A percentile compares a stretch with the other conserved stretches of the same genome.
These are phyloP conservation scores for Cebus imitator DNA, from an alignment of 2,113 vertebrate genomes.

Conservation along the genomic window DNA sequence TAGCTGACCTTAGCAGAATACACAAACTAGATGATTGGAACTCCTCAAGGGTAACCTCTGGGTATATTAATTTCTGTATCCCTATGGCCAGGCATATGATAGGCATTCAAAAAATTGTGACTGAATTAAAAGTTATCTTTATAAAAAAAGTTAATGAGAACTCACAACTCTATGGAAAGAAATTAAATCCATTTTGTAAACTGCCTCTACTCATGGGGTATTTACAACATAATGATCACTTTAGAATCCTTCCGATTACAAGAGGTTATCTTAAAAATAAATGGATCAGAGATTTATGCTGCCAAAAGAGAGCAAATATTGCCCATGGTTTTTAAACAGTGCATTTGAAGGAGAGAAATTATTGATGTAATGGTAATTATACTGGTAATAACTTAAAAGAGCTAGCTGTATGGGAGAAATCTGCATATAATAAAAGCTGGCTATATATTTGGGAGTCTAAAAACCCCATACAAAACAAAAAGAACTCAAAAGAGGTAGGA, in stretches of 20 bases:
- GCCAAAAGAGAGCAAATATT: neutral
- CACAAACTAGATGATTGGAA: neutral
- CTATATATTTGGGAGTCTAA: neutral
- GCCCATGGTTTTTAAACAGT: neutral
- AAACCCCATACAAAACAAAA: neutral
- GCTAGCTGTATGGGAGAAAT: neutral
- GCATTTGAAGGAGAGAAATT: neutral
- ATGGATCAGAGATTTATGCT: neutral
- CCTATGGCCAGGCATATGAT: neutral
- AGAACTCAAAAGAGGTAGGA: neutral
- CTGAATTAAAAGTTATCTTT: slow-evolving; percentile 10
- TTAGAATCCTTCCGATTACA: neutral
- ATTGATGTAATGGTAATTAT: neutral
- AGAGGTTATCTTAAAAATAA: slow-evolving; percentile 41
- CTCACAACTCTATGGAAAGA: neutral
- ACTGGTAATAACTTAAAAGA: neutral
- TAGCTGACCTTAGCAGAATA: neutral
- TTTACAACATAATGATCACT: slow-evolving; percentile 29
- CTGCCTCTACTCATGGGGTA: neutral
- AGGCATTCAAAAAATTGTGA: neutral
- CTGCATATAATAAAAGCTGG: neutral
- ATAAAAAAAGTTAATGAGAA: slow-evolving; percentile 35
- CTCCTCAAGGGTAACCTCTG: neutral
- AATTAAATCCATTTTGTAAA: slow-evolving; percentile 35
- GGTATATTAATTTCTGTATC: neutral